These are phyloP conservation scores for Acronicta leporina DNA, from an alignment of 2,888 invertebrate species.

Conservation along the genomic window DNA sequence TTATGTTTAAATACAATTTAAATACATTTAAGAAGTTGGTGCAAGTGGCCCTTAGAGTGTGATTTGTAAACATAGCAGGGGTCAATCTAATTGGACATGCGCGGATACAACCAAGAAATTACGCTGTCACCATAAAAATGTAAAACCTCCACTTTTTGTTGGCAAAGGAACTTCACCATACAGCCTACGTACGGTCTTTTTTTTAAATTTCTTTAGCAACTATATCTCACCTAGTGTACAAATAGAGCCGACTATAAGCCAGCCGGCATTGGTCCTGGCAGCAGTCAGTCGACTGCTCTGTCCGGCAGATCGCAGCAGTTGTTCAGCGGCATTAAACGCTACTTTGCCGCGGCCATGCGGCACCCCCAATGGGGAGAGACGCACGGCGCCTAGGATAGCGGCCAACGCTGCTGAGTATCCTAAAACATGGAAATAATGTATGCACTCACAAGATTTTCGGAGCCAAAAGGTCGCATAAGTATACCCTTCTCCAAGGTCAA, in stretches of 20 bases:
- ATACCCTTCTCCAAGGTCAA: no score
- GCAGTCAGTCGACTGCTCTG: conserved; percentile 98
- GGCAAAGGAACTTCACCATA: no score
- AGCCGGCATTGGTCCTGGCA: conserved; percentile 98
- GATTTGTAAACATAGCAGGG: no score
- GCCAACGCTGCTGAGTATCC: conserved; percentile 98
- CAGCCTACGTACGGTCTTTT: neutral
- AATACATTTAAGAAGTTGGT: no score
- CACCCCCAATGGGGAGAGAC: conserved; percentile 96
- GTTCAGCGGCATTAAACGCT: conserved; percentile 99
- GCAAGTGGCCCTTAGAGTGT: no score
- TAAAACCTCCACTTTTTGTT: no score
- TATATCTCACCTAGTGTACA: conserved; percentile 95
- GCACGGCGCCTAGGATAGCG: conserved; percentile 97
- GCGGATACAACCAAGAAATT: no score
- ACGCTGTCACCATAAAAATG: no score
- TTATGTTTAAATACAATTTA: no score
- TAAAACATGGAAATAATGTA: conserved; percentile 44
- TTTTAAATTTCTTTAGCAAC: neutral
- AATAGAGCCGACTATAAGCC: conserved; percentile 98
- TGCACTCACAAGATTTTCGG: no score
- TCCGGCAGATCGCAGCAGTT: conserved; percentile 97
- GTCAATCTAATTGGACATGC: no score
- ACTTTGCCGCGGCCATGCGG: conserved; percentile 99
- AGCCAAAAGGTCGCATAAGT: no score